phyloP scores from a whole-genome alignment of 2,797 vertebrate species.

The Crenichthys baileyi region DNA sequence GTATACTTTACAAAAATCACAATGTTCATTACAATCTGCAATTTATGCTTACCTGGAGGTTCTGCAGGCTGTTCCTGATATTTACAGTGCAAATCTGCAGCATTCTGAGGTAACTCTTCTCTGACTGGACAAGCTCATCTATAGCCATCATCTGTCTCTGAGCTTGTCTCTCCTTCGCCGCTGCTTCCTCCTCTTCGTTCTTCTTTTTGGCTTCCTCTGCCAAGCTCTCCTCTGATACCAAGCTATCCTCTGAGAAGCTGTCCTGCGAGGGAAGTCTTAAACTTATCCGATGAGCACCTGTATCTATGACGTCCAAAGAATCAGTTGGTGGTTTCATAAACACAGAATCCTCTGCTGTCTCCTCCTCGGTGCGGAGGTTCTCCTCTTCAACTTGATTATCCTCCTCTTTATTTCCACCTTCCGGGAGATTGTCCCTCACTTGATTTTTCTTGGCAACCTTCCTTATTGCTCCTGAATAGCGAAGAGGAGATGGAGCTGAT shows the following conservation, averaged over 20 bases:
- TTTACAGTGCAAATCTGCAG: conserved; percentile 83
- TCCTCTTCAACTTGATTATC: conserved; percentile 23
- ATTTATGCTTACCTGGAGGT: conserved; percentile 76
- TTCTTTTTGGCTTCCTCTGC: conserved; percentile 48
- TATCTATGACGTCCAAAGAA: not conserved
- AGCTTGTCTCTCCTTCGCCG: conserved; percentile 66
- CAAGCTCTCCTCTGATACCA: conserved; percentile 21
- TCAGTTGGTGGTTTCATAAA: conserved; percentile 21
- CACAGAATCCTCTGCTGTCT: conserved; percentile 1
- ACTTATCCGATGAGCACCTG: conserved; percentile 22
- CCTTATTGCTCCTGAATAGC: conserved; percentile 28
- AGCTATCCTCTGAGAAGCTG: conserved; percentile 55
- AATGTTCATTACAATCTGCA: too few relatives aligned
- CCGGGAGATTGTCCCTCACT: conserved; percentile 9
- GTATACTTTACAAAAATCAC: too few relatives aligned
- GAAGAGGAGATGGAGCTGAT: conserved; percentile 15
- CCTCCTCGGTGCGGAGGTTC: conserved; percentile 13
- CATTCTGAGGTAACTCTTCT: conserved; percentile 87
- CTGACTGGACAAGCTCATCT: conserved; percentile 88
- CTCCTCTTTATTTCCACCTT: conserved; percentile 7
- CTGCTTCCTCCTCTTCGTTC: conserved; percentile 53
- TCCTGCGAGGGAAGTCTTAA: conserved; percentile 33
- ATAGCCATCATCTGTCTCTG: conserved; percentile 84
- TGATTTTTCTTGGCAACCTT: conserved; percentile 18
- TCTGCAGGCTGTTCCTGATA: conserved; percentile 84